Evolutionary conservation across 2,113 vertebrate species (phyloP).

Genomic region (Sclerurus mexicanus): DNA sequence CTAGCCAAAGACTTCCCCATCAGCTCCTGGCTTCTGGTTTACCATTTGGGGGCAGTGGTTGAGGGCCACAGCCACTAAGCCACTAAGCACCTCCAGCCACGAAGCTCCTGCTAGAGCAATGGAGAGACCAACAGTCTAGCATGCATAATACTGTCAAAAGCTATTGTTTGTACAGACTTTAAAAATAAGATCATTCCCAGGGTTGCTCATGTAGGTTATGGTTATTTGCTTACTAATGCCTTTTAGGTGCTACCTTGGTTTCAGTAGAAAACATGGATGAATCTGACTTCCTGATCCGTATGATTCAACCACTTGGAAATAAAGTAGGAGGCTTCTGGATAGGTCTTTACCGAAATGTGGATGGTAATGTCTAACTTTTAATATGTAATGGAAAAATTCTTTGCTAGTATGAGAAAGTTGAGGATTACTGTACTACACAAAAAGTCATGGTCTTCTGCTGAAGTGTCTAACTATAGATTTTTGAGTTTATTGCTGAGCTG

Average conservation of each 20-base stretch:
- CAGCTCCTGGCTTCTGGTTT: background rate
- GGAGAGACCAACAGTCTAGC: background rate
- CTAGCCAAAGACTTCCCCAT: background rate
- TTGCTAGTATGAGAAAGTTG: background rate
- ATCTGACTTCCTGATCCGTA: conserved; percentile 79
- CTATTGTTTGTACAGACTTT: background rate
- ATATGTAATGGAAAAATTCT: background rate
- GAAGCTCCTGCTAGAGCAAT: background rate
- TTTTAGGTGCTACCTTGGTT: conserved; percentile 78
- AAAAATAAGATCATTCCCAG: background rate
- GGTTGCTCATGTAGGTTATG: accelerated
- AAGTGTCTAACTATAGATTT: background rate
- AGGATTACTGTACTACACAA: background rate
- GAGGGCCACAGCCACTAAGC: too few relatives aligned
- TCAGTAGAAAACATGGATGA: conserved; percentile 83
- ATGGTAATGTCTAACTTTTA: conserved; percentile 71
- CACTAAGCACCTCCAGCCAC: background rate
- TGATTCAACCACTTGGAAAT: conserved; percentile 80
- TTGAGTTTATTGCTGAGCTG: background rate
- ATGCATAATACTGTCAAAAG: background rate
- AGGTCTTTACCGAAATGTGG: conserved; percentile 83
- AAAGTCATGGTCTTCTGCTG: background rate
- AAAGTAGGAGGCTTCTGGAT: conserved; percentile 84
- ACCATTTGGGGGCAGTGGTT: background rate
- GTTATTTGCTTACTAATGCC: background rate